Base-by-base conservation (phyloP, 2,888 invertebrate species). In the Microdon myrmicae region DNA sequence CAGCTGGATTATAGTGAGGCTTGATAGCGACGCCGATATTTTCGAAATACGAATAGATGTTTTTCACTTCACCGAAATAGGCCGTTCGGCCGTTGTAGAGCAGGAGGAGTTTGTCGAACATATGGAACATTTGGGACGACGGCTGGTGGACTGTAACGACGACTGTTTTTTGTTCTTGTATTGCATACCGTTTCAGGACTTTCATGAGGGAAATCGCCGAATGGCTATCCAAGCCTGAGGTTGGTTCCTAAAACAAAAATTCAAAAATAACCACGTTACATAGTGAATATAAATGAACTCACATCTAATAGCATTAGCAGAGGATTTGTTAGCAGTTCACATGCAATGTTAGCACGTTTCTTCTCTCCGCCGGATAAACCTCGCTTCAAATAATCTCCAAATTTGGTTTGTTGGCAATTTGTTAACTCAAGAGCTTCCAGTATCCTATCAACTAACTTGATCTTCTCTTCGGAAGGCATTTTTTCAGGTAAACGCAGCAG, bases 321-420 rank as follows among this genome's bases (percentile, higher is more conserved):
- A 22, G 91, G 91, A 81, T 91, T 90, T 10, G 90, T 90, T 59
- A 92, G 82, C 68, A 92, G 81, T 79, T 92, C 91, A 76, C 90
- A 90, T 44, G 90, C 91, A 72, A 92, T 90, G 75, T 88, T 91
- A 26, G 90, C 89, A 71, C 91, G 81, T 75, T 91, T 92, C 82
- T 90, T 91, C 76, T 92, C 91, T 13, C 92, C 91, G 1, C 92
- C 92, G 26, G 90, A 90, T 35, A 92, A 79, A 4, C 91, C 91
- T 43, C 90, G 82, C 70, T 87, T 86, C 73, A 89, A 82, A 72
- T 87, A 86, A 74, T 89, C 89, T 9, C 90, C 90, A 72, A 92
- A 88, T 71, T 87, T 87, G 69, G 91, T 91, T 73, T 90, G 86
- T 75, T 89, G 87, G 76, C 90, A 91, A 74, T 84, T 84, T 55